Evolutionary conservation across 2,113 vertebrate species (phyloP).

Genomic region (Sander lucioperca): DNA sequence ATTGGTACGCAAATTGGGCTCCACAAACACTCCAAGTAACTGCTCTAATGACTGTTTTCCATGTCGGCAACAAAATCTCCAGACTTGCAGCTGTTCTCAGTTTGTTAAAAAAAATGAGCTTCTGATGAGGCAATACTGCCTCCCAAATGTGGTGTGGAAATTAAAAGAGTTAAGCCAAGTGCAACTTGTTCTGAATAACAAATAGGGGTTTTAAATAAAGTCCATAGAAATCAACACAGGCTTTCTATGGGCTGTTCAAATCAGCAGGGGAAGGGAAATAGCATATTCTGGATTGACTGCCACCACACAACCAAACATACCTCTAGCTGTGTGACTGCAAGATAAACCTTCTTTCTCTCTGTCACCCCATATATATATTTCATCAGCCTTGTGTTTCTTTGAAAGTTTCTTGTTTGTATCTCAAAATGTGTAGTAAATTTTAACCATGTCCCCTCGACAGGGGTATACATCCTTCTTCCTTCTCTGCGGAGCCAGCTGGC

Average conservation of each 20-base stretch:
- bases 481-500: constrained; percentile 38
- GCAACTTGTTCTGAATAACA: constrained; percentile 43
- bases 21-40: constrained; percentile 41
- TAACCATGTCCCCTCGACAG: constrained; percentile 49
- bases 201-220: constrained; percentile 49
- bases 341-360: constrained; percentile 45
- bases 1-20: constrained; percentile 22
- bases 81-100: constrained; percentile 53
- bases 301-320: constrained; percentile 37
- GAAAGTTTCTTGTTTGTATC: constrained; percentile 59
- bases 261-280: constrained; percentile 38
- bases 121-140: constrained; percentile 50
- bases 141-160: constrained; percentile 48
- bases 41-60: constrained; percentile 53
- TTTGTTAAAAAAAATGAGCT: constrained; percentile 44
- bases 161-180: constrained; percentile 36
- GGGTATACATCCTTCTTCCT: constrained; percentile 7
- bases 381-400: constrained; percentile 38
- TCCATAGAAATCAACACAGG: not conserved
- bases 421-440: constrained; percentile 55
- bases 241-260: constrained; percentile 5
- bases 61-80: constrained; percentile 25
- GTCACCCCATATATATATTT: constrained; percentile 54
- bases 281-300: constrained; percentile 34
- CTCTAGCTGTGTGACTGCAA: constrained; percentile 16